phyloP scores from a whole-genome alignment of 2,113 vertebrate species.

The Sarotherodon lohbergeri region DNA sequence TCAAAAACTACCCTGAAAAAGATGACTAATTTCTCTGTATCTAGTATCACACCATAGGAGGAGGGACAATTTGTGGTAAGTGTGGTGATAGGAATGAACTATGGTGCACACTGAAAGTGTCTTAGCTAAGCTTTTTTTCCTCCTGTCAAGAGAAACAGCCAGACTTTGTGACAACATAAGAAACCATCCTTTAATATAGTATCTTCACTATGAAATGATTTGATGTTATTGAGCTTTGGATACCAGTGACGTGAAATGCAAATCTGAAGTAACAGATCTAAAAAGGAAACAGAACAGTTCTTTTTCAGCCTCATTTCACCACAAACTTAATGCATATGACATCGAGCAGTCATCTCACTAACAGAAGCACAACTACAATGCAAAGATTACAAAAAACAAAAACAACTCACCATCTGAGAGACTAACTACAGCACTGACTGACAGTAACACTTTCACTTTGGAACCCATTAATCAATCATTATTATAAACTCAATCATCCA shows the following conservation, averaged over 20 bases:
- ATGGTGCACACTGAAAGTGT: not conserved
- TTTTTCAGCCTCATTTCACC: not conserved
- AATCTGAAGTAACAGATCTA: not conserved
- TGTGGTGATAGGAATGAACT: not conserved
- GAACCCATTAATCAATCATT: not conserved
- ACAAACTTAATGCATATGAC: not conserved
- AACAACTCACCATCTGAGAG: not conserved
- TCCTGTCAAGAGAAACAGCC: not conserved
- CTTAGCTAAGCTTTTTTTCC: not conserved
- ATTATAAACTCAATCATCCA: not conserved
- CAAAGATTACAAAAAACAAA: not conserved
- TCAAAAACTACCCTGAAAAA: not conserved
- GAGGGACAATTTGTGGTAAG: not conserved
- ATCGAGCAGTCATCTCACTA: not conserved
- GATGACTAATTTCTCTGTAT: constrained; percentile 6
- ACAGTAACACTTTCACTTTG: not conserved
- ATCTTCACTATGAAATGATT: not conserved
- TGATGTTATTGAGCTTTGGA: not conserved
- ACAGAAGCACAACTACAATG: not conserved
- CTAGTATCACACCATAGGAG: not conserved
- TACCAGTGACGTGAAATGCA: not conserved
- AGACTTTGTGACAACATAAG: not conserved
- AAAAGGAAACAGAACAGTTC: not conserved
- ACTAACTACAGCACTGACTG: not conserved
- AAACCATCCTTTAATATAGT: not conserved